These are phyloP conservation scores for Charadrius vociferus DNA, from an alignment of 2,113 vertebrate species.

Conservation along the genomic window DNA sequence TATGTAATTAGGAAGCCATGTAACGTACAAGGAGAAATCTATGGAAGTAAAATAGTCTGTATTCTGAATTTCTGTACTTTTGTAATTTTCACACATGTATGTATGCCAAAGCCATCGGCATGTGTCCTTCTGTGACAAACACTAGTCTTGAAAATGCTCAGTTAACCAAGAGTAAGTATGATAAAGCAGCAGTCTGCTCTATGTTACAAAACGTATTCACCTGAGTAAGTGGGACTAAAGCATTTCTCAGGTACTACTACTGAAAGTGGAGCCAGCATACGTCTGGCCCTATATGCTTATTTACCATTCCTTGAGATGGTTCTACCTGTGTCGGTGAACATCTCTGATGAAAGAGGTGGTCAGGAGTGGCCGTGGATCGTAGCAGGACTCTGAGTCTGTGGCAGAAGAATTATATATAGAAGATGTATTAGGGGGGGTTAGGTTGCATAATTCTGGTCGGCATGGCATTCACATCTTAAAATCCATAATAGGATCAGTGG, in stretches of 20 bases:
- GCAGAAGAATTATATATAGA: neutral
- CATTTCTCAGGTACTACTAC: neutral
- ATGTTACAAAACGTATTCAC: neutral
- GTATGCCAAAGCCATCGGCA: neutral
- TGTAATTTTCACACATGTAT: neutral
- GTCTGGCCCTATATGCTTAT: neutral
- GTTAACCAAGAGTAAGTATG: neutral
- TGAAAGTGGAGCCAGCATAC: neutral
- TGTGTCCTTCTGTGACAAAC: neutral
- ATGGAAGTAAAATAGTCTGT: neutral
- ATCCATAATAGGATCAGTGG: conserved; percentile 39
- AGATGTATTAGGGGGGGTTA: neutral
- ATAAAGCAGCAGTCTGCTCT: neutral
- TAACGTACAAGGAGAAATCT: neutral
- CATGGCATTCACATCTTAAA: conserved; percentile 3
- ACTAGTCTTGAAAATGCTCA: neutral
- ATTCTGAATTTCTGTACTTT: neutral
- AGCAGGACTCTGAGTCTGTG: neutral
- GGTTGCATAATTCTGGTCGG: neutral
- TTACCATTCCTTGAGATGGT: neutral
- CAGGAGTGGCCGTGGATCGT: neutral
- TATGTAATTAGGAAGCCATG: neutral
- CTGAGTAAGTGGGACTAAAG: neutral
- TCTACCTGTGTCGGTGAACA: rapidly evolving
- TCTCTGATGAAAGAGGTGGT: neutral